Evolutionary conservation across 1,140 invertebrate genomes (phyloP), one percentile per base, ranked within the genome.

Genomic region (Papilio dardanus): DNA sequence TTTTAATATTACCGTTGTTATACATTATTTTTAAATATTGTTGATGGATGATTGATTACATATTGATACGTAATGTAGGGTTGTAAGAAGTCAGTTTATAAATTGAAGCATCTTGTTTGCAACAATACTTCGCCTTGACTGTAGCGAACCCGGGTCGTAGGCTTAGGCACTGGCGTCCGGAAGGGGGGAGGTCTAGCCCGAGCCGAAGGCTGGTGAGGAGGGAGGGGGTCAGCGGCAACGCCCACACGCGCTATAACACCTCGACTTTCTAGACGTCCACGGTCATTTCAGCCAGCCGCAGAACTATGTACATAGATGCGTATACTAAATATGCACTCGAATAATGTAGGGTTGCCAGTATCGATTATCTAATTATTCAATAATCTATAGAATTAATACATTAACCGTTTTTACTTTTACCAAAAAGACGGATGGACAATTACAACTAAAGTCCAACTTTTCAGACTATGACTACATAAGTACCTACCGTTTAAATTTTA

Each of bases 181-280:
- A 35, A 31, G 68, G 2, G 68, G 31, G 65, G 67, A 42, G 68
- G 67, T 30, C 68, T 71, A 71, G 68, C 21, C 28, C 58, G 58
- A 40, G 33, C 71, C n/a, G n/a, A n/a, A n/a, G n/a, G n/a, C n/a
- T n/a, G n/a, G n/a, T n/a, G n/a, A 54, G 62, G 28, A 37, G 71
- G 71, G 77, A 46, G 76, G 75, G 78, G 76, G 83, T 74, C 76
- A 84, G 83, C 71, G 83, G 86, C 82, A 76, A 83, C 81, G 81
- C 85, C 86, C 84, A 87, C 87, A 85, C 80, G 77, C 81, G 54
- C 71, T 76, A 76, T 79, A 75, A 80, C 79, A 84, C 79, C 75
- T 81, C 58, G 50, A 74, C 65, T 75, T 73, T 73, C 71, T 58
- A 73, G 77, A 78, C 75, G 73, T 76, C 75, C 71, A 69, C 74